Conservation (phyloP, 2,888 invertebrate genomes). For the Sarcophaga variegata region DNA sequence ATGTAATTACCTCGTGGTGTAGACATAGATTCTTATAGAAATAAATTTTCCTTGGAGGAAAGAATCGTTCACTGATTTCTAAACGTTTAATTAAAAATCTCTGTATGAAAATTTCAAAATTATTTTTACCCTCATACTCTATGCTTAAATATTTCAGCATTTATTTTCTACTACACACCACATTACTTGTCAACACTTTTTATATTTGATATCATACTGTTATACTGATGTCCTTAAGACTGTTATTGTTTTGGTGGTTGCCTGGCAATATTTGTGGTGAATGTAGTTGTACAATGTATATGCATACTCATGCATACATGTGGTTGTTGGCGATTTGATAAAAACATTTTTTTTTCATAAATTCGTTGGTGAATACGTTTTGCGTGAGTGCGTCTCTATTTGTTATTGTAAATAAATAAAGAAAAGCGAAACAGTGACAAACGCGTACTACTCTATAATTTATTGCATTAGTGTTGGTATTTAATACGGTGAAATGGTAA, state of each 20-base stretch:
- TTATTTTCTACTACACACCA: background rate
- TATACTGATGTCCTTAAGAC: slow-evolving; percentile 33
- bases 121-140: too few species aligned
- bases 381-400: background rate
- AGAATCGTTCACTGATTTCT: too few species aligned
- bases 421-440: background rate
- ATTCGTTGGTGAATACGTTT: background rate
- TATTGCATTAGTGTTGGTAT: background rate
- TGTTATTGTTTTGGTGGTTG: slow-evolving; percentile 69
- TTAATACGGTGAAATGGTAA: background rate
- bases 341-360: background rate
- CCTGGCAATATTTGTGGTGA: slow-evolving; percentile 48
- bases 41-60: too few species aligned
- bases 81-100: too few species aligned
- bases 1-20: too few species aligned
- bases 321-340: background rate
- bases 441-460: background rate
- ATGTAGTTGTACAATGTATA: background rate
- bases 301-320: background rate
- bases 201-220: background rate
- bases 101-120: too few species aligned
- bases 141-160: too few species aligned
- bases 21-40: too few species aligned
- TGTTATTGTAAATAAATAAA: background rate
- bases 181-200: slow-evolving; percentile 8